A percentile compares a stretch with the other conserved stretches of the same genome.
Conservation (phyloP, 1,140 invertebrate species). For the Macrotrachela quadricornifera region DNA sequence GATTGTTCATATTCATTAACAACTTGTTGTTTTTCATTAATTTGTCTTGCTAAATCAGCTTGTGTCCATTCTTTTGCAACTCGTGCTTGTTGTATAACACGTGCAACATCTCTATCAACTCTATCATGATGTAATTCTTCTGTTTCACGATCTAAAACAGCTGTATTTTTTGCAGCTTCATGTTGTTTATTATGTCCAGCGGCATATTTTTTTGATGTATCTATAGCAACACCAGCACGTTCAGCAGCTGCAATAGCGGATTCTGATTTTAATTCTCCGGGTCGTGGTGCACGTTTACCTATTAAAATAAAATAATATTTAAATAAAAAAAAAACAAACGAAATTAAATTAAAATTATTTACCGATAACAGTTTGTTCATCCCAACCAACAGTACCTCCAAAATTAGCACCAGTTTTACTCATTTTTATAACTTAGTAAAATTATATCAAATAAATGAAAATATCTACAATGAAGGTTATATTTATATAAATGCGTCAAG, state of each 20-base stretch:
- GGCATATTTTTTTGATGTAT: constrained; percentile 19
- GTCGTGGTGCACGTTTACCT: too few relatives aligned
- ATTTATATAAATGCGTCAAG: too few relatives aligned
- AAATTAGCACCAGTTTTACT: too few relatives aligned
- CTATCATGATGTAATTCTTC: constrained; percentile 86
- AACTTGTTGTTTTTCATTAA: constrained; percentile 86
- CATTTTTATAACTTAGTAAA: too few relatives aligned
- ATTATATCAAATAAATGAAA: too few relatives aligned
- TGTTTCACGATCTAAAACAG: constrained; percentile 86
- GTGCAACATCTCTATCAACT: constrained; percentile 54
- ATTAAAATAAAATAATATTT: too few relatives aligned
- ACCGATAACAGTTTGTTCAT: too few relatives aligned
- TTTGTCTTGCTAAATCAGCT: constrained; percentile 86
- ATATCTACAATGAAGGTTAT: too few relatives aligned
- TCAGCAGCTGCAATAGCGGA: constrained; percentile 1
- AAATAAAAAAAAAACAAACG: too few relatives aligned
- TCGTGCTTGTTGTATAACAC: constrained; percentile 77
- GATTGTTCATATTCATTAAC: constrained; percentile 80
- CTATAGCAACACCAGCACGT: constrained; percentile 1
- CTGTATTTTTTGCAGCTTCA: constrained; percentile 72
- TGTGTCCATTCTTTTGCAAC: constrained; percentile 75
- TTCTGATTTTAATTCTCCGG: too few relatives aligned
- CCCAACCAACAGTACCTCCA: too few relatives aligned
- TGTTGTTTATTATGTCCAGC: constrained; percentile 85
- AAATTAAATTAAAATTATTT: too few relatives aligned